Evolutionary conservation across 2,888 invertebrate genomes (phyloP), one percentile per base, ranked within the genome.

Genomic region (Thereva nobilitata): DNA sequence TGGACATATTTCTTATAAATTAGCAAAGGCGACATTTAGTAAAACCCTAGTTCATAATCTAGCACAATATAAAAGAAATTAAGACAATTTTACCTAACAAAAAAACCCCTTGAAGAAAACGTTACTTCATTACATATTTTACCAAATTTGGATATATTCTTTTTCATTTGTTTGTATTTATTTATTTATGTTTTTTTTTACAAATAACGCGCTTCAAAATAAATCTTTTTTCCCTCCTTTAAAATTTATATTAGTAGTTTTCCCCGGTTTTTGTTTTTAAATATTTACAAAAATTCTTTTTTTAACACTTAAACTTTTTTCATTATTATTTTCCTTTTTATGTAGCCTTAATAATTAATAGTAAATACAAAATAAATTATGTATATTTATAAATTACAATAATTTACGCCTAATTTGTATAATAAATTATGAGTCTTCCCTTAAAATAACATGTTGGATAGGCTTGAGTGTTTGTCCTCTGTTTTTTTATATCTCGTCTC

Each of bases 341-440:
- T 23, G 23, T 23, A 23, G 23, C n/a, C 50, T 9, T 50, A 42
- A 12, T 23, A 40, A 9, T 50, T 34, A 23, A 41, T 41, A 50
- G 42, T 45, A 50, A 61, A 61, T 61, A 61, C 23, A 61, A 50
- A 61, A 61, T 59, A 59, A 61, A 61, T 10, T 50, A 37, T 23
- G 23, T 23, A 23, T 23, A 23, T 23, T 23, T 23, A 41, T 49
- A 40, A 50, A 50, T 61, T 61, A 50, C 61, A 61, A 23, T 23
- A 23, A 23, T 23, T 61, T 50, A 61, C 34, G 41, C 61, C 50
- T 50, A 34, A 10, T 61, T 49, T 61, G 50, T 50, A 37, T 61
- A 50, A 61, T 61, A 61, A 61, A 61, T 61, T 47, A 61, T 61
- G 49, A 50, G 38, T 50, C 50, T 61, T 23, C 45, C 50, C 50